phyloP scores from a whole-genome alignment of 2,888 invertebrate genomes.

The Pseudanteris insignis region DNA sequence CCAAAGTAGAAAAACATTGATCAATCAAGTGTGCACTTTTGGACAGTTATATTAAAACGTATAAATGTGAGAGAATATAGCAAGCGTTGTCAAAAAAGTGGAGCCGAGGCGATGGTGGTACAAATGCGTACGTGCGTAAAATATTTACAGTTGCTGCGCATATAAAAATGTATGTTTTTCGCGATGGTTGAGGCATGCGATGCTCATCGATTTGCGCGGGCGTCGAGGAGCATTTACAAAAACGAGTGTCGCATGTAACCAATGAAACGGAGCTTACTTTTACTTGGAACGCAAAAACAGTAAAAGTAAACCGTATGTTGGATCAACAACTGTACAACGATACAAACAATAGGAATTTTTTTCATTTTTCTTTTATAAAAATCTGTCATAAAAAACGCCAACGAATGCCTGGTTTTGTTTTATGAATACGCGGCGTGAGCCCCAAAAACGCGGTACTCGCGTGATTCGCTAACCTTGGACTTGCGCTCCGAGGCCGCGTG shows the following conservation, averaged over 20 bases:
- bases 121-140: constrained; percentile 34
- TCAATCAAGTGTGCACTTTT: constrained; percentile 31
- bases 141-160: constrained; percentile 39
- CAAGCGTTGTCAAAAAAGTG: constrained; percentile 37
- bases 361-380: constrained; percentile 11
- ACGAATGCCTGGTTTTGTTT: constrained; percentile 16
- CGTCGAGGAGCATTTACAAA: constrained; percentile 30
- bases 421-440: constrained; percentile 24
- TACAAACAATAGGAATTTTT: constrained; percentile 20
- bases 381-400: constrained; percentile 29
- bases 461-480: background rate
- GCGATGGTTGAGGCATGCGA: constrained; percentile 15
- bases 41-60: constrained; percentile 39
- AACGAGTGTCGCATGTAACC: constrained; percentile 24
- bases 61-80: constrained; percentile 36
- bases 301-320: constrained; percentile 26
- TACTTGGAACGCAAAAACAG: constrained; percentile 23
- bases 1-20: constrained; percentile 36
- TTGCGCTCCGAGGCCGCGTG: constrained; percentile 6
- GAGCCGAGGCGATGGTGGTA: constrained; percentile 30
- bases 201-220: constrained; percentile 32
- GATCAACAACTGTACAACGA: constrained; percentile 31
- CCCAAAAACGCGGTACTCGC: constrained; percentile 16
- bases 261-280: constrained; percentile 31
- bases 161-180: constrained; percentile 38